phyloP scores from a whole-genome alignment of 2,888 invertebrate genomes.

The Loripinus fragilis region DNA sequence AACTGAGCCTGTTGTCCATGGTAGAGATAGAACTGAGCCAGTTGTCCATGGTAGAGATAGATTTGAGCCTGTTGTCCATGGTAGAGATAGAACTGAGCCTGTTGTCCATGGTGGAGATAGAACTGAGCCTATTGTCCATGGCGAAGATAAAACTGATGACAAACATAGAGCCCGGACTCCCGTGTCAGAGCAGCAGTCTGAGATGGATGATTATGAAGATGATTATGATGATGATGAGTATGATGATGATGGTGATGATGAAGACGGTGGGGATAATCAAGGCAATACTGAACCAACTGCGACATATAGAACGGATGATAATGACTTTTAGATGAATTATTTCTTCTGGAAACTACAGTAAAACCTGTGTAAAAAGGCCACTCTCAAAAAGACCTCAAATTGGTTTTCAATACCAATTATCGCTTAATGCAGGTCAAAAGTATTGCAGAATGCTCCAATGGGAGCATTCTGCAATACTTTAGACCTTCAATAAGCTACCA shows the following conservation, averaged over 20 bases:
- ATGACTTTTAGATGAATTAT: slow-evolving; percentile 38
- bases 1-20: background rate
- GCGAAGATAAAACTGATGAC: background rate
- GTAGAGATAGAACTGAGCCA: background rate
- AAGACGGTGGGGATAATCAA: slow-evolving; percentile 21
- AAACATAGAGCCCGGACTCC: background rate
- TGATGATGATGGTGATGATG: slow-evolving; percentile 26
- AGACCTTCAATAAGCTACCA: too few relatives aligned
- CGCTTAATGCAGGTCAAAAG: too few relatives aligned
- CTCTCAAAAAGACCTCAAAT: too few relatives aligned
- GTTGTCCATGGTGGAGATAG: too few relatives aligned
- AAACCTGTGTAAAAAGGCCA: too few relatives aligned
- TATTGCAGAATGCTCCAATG: too few relatives aligned
- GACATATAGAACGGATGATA: slow-evolving; percentile 59
- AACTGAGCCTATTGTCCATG: background rate
- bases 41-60: too few relatives aligned
- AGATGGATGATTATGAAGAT: background rate
- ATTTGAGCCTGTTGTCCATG: background rate
- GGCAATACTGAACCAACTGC: slow-evolving; percentile 50
- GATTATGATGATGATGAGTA: slow-evolving; percentile 26
- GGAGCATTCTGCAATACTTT: too few relatives aligned
- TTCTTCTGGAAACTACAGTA: too few relatives aligned
- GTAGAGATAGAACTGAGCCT: background rate
- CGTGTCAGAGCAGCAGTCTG: slow-evolving; percentile 6
- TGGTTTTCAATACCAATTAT: too few relatives aligned